Evolutionary conservation across 2,888 invertebrate species (phyloP), one percentile per base, ranked within the genome.

Genomic region (Mantis religiosa): DNA sequence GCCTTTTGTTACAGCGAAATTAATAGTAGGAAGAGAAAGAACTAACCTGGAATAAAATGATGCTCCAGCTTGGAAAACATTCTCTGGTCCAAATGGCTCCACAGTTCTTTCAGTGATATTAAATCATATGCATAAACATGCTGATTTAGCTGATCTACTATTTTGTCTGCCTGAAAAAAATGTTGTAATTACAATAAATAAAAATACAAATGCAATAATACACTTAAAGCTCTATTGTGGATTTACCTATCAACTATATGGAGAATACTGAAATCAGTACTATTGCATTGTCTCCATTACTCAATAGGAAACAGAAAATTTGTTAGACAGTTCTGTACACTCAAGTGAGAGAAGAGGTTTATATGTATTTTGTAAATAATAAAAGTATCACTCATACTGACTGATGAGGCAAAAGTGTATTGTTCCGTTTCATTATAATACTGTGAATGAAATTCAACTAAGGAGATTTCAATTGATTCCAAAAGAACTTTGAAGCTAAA

Each of bases 1-100:
- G 41, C 8, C 30, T 34, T 34, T 34, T 34, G 34, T 34, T 34
- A 30, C 14, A 28, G 30, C 1, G 14, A 88, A 88, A 27, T 86
- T 6, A 88, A 85, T 20, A 28, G 82, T 82, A 83, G 89, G 89
- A 90, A 81, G 89, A 90, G 34, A 86, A 20, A 87, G 88, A 88
- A 90, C 91, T 92, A 93, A 95, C 97, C 97, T 91, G 96, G 95
- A 89, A 96, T 95, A 92, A 98, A 97, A 90, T 97, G 96, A 92
- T 96, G 97, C 92, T 98, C 98, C 89, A 99, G 93, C 92, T 98
- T 97, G 28, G 96, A 96, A 93, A 99, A 99, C 92, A 99, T 95
- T 92, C 97, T 95, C 89, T 95, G 95, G 91, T 99, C 98, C 85
- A 99, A 95, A 93, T 98, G 98, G 89, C 94, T 94, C 99, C 99